These are phyloP conservation scores for Sander lucioperca DNA, from an alignment of 2,113 vertebrate species.

Conservation along the genomic window DNA sequence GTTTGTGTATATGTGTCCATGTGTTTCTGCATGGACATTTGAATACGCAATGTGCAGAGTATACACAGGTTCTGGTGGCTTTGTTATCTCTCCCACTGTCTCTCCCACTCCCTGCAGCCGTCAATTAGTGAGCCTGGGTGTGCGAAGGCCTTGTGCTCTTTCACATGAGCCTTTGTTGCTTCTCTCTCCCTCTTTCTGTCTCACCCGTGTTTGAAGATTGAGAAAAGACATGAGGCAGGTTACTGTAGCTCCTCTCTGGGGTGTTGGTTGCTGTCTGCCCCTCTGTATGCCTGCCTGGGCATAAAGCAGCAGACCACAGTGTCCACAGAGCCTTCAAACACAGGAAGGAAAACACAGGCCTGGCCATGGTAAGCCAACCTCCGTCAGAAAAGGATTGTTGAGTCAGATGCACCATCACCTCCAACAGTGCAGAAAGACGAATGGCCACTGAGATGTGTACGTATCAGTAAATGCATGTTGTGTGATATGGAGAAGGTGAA, in stretches of 20 bases:
- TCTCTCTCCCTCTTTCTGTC: slow-evolving; percentile 57
- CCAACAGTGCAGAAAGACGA: slow-evolving; percentile 16
- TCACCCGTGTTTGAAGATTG: slow-evolving; percentile 79
- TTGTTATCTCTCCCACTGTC: slow-evolving; percentile 70
- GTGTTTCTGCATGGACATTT: slow-evolving; percentile 46
- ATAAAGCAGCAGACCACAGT: slow-evolving; percentile 57
- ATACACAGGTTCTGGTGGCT: slow-evolving; percentile 63
- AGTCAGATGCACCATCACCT: slow-evolving; percentile 39
- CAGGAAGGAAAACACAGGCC: slow-evolving; percentile 34
- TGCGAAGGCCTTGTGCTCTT: slow-evolving; percentile 73
- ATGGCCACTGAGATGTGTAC: slow-evolving; percentile 2
- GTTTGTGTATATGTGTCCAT: slow-evolving; percentile 29
- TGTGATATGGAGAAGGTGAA: neutral
- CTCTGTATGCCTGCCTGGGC: slow-evolving; percentile 59
- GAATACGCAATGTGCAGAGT: slow-evolving; percentile 28
- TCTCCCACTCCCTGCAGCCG: slow-evolving; percentile 78
- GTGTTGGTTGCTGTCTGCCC: slow-evolving; percentile 74
- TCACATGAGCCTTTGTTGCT: slow-evolving; percentile 82
- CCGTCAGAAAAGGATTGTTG: slow-evolving; percentile 19
- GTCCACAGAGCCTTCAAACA: slow-evolving; percentile 78
- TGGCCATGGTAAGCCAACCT: slow-evolving; percentile 45
- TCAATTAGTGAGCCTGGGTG: slow-evolving; percentile 82
- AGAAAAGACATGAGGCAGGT: slow-evolving; percentile 83
- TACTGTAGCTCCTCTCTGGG: slow-evolving; percentile 79
- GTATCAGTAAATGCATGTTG: slow-evolving; percentile 1